These are phyloP conservation scores for Brachyhypopomus gauderio DNA, from an alignment of 2,113 vertebrate genomes.

Conservation along the genomic window DNA sequence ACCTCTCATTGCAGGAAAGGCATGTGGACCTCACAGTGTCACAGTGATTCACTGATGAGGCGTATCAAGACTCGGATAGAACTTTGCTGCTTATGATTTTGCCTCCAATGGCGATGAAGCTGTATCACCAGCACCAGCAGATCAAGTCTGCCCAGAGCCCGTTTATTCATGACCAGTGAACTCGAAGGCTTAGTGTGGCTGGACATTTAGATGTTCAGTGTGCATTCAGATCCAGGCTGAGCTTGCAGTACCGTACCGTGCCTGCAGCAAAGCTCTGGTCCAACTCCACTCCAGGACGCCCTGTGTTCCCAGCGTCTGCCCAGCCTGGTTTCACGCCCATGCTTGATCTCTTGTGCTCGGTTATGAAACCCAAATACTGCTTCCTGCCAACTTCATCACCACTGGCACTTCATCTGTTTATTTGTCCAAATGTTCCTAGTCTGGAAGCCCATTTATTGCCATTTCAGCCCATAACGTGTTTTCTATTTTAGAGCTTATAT, in stretches of 20 bases:
- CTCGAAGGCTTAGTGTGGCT: no score
- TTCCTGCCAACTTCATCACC: constrained; percentile 30
- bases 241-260: background rate
- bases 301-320: background rate
- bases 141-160: constrained; percentile 17
- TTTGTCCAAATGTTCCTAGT: constrained; percentile 43
- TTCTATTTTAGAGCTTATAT: constrained; percentile 53
- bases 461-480: constrained; percentile 44
- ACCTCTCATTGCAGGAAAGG: background rate
- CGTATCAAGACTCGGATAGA: constrained; percentile 26
- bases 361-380: constrained; percentile 25
- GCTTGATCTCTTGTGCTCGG: background rate
- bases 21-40: background rate
- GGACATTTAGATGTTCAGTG: no score
- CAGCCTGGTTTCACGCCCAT: background rate
- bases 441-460: constrained; percentile 50
- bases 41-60: constrained; percentile 30
- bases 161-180: background rate
- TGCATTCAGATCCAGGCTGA: no score
- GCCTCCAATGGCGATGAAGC: background rate
- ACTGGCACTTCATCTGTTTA: constrained; percentile 8
- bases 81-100: constrained; percentile 28
- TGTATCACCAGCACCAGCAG: background rate
- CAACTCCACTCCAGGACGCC: background rate
- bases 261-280: constrained; percentile 7